These are phyloP conservation scores for Cryptoblepharus egeriae DNA, from an alignment of 2,797 vertebrate species.

Conservation along the genomic window DNA sequence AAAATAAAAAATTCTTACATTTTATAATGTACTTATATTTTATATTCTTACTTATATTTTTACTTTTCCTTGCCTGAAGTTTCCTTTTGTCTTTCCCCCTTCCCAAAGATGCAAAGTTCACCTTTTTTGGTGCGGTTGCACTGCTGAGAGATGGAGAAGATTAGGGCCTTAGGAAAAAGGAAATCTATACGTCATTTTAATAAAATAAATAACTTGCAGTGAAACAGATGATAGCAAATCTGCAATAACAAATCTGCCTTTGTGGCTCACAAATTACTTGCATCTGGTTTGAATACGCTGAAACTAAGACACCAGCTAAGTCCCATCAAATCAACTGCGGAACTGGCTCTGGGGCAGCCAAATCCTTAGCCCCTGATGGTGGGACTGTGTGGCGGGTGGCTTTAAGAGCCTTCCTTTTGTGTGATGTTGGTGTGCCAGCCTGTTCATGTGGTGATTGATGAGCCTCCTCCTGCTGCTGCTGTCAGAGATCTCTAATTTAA, in stretches of 20 bases:
- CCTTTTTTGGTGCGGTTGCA: no score
- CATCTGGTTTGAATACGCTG: neutral
- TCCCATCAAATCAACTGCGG: neutral
- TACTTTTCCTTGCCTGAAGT: no score
- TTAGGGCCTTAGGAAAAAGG: no score
- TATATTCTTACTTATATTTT: no score
- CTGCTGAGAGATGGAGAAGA: no score
- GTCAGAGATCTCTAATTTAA: conserved; percentile 66
- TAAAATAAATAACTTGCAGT: neutral
- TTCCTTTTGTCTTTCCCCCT: no score
- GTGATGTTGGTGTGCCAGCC: conserved; percentile 44
- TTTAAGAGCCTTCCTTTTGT: neutral
- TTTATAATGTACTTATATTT: no score
- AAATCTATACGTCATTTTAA: no score
- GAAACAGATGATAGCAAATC: neutral
- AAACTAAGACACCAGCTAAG: neutral
- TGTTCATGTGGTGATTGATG: conserved; percentile 60
- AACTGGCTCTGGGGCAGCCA: neutral
- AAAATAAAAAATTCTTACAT: no score
- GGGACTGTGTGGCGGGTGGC: neutral
- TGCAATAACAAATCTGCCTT: neutral
- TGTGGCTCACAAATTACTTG: neutral
- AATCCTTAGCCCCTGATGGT: neutral
- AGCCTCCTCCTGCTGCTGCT: conserved; percentile 56
- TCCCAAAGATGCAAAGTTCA: no score